phyloP scores from a whole-genome alignment of 2,888 invertebrate species.

The Hybos culiciformis region DNA sequence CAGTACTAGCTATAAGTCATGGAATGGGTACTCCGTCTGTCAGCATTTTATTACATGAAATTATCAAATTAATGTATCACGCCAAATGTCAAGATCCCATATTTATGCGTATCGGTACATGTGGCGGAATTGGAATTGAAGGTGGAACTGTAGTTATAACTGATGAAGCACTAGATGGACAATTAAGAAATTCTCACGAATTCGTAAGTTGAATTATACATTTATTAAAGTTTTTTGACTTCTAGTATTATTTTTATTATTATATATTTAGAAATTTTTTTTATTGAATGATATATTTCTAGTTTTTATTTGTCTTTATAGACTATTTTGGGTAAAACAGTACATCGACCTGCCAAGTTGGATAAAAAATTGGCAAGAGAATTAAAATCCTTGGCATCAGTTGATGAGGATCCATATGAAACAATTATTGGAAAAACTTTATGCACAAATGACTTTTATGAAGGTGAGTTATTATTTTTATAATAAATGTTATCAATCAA shows the following conservation, averaged over 20 bases:
- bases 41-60: slow-evolving; percentile 87
- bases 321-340: slow-evolving; percentile 73
- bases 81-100: slow-evolving; percentile 77
- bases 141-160: slow-evolving; percentile 90
- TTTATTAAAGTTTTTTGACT: background rate
- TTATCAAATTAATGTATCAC: slow-evolving; percentile 90
- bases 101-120: slow-evolving; percentile 88
- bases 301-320: slow-evolving; percentile 24
- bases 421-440: slow-evolving; percentile 85
- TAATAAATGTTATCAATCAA: background rate
- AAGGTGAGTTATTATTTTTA: slow-evolving; percentile 46
- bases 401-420: slow-evolving; percentile 71
- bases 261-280: background rate
- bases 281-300: background rate
- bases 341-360: slow-evolving; percentile 69
- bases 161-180: slow-evolving; percentile 81
- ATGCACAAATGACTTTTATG: slow-evolving; percentile 97
- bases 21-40: slow-evolving; percentile 98
- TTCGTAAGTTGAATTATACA: slow-evolving; percentile 45
- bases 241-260: background rate
- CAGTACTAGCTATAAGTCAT: slow-evolving; percentile 44
- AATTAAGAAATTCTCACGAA: slow-evolving; percentile 66
- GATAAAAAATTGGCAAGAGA: slow-evolving; percentile 70
- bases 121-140: slow-evolving; percentile 85
- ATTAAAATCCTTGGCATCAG: slow-evolving; percentile 56